These are phyloP conservation scores for Apogon hyalosoma DNA, from an alignment of 2,797 vertebrate species.

Conservation along the genomic window DNA sequence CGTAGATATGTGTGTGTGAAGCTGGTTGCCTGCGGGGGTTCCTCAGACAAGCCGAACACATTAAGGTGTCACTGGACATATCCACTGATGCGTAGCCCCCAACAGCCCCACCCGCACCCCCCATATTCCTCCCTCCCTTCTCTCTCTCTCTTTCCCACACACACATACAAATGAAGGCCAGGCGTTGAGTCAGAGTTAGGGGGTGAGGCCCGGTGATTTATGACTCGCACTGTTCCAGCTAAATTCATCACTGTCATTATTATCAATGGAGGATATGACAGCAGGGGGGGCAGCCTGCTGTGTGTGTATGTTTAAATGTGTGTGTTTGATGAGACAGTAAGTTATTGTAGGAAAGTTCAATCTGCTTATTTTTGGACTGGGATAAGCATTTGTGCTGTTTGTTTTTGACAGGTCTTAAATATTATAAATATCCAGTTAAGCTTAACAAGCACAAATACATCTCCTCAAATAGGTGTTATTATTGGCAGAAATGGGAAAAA, in stretches of 20 bases:
- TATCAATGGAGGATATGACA: slow-evolving; percentile 79
- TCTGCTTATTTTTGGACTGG: slow-evolving; percentile 32
- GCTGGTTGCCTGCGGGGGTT: slow-evolving; percentile 59
- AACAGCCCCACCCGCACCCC: slow-evolving; percentile 42
- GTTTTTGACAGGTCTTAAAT: slow-evolving; percentile 18
- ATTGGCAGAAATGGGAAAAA: not conserved
- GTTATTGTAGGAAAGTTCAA: slow-evolving; percentile 55
- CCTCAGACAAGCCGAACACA: slow-evolving; percentile 79
- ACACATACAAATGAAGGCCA: slow-evolving; percentile 31
- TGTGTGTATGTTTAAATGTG: slow-evolving; percentile 25
- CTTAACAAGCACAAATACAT: not conserved
- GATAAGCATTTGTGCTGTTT: slow-evolving; percentile 1
- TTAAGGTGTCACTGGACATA: slow-evolving; percentile 82
- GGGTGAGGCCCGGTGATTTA: slow-evolving; percentile 73
- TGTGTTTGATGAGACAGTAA: slow-evolving; percentile 42
- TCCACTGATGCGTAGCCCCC: slow-evolving; percentile 72
- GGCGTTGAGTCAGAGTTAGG: slow-evolving; percentile 64
- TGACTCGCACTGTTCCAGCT: slow-evolving; percentile 68
- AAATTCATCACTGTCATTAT: slow-evolving; percentile 82
- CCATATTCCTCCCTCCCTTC: not conserved
- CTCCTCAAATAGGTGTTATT: not conserved
- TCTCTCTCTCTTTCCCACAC: not conserved
- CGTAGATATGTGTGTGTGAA: slow-evolving; percentile 27
- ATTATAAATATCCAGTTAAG: slow-evolving; percentile 1
- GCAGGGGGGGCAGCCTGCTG: slow-evolving; percentile 59